Conservation (phyloP, 2,797 vertebrate genomes). For the Pempheris klunzingeri region DNA sequence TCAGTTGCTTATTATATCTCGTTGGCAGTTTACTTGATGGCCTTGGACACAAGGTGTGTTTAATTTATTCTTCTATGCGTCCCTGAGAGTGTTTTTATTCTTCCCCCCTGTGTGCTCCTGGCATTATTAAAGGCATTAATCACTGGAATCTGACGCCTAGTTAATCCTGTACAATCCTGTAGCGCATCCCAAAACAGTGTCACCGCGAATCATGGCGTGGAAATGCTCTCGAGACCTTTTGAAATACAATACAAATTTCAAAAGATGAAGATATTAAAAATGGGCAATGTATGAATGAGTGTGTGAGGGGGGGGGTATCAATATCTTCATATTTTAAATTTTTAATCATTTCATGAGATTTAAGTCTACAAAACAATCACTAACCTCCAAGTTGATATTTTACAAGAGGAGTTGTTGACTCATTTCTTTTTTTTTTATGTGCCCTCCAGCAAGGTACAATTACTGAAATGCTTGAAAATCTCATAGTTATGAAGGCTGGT, state of each 20-base stretch:
- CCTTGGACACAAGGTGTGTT: conserved; percentile 63
- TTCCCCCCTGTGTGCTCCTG: conserved; percentile 64
- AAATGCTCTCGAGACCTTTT: conserved; percentile 1
- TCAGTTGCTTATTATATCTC: conserved; percentile 75
- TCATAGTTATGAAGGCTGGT: not conserved
- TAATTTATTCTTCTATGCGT: conserved; percentile 66
- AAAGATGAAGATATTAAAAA: conserved; percentile 10
- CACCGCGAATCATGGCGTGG: not conserved
- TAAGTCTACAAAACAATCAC: not conserved
- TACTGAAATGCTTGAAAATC: not conserved
- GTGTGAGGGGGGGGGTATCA: not conserved
- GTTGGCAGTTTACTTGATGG: conserved; percentile 78
- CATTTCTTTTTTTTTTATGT: not conserved
- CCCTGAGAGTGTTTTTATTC: conserved; percentile 66
- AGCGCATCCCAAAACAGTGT: not conserved
- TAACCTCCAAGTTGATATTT: not conserved
- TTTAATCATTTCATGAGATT: not conserved
- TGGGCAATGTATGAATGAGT: not conserved
- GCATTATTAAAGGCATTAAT: conserved; percentile 84
- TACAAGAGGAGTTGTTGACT: not conserved
- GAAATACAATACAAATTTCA: not conserved
- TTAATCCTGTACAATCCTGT: conserved; percentile 57
- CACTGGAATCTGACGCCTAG: conserved; percentile 68
- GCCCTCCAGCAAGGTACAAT: not conserved
- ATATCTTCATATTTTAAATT: not conserved